Evolutionary conservation across 2,888 invertebrate genomes (phyloP).

Genomic region (Alviniconcha strummeri): DNA sequence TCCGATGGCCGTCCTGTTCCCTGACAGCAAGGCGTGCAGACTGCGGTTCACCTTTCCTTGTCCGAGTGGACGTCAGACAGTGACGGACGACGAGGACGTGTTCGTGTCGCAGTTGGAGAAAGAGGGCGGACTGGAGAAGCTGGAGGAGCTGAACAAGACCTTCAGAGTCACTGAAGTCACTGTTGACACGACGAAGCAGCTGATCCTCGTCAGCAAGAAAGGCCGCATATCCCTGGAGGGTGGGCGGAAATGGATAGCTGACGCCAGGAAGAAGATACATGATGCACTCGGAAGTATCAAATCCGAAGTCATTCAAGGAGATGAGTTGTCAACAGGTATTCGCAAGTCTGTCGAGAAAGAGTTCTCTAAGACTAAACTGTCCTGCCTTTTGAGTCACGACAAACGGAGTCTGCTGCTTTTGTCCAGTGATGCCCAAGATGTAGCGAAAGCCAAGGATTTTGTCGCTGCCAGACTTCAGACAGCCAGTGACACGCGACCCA

Average conservation of each 20-base stretch:
- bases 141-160: neutral
- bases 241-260: neutral
- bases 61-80: neutral
- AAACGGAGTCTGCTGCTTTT: neutral
- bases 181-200: neutral
- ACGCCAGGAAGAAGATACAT: neutral
- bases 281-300: neutral
- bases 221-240: neutral
- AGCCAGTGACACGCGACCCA: too few relatives aligned
- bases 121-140: conserved; percentile 1
- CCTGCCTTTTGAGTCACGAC: conserved; percentile 7
- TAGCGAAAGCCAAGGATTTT: neutral
- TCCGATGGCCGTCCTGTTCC: neutral
- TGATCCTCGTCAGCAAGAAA: conserved; percentile 1
- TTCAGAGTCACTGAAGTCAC: neutral
- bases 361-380: neutral
- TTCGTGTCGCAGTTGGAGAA: conserved; percentile 10
- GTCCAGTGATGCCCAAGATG: neutral
- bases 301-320: neutral
- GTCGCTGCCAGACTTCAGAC: too few relatives aligned
- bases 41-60: neutral
- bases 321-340: neutral
- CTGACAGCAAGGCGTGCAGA: neutral
- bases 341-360: neutral
- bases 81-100: neutral